Conservation (phyloP, 2,888 invertebrate species). For the Agrotis exclamationis region DNA sequence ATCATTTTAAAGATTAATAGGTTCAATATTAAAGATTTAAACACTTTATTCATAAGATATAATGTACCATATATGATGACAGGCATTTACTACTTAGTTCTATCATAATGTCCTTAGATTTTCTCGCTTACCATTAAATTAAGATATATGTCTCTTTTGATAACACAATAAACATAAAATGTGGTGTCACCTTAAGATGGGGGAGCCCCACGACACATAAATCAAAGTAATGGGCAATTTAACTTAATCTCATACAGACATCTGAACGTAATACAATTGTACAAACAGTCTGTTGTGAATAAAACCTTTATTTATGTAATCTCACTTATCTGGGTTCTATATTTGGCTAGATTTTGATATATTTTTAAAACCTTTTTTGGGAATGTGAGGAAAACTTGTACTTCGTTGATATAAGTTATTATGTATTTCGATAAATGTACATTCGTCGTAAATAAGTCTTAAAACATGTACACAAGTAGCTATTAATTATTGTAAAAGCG, state of each 20-base stretch:
- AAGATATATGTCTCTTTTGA: not conserved
- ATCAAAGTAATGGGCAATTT: constrained; percentile 80
- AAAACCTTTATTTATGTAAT: constrained; percentile 17
- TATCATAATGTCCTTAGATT: too few species aligned
- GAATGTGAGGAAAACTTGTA: constrained; percentile 10
- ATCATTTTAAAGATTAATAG: not conserved
- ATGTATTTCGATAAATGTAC: not conserved
- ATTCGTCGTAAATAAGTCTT: too few species aligned
- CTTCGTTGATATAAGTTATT: not conserved
- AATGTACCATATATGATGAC: not conserved
- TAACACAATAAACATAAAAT: not conserved
- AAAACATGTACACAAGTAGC: too few species aligned
- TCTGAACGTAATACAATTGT: constrained; percentile 75
- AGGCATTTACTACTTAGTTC: too few species aligned
- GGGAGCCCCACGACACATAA: constrained; percentile 59
- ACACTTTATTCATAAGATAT: not conserved
- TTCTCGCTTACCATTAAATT: not conserved
- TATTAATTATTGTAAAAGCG: too few species aligned
- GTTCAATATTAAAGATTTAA: not conserved
- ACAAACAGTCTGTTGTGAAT: constrained; percentile 57
- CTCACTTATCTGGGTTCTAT: constrained; percentile 23
- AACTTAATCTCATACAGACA: constrained; percentile 79
- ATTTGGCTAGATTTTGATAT: constrained; percentile 16
- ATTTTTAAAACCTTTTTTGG: constrained; percentile 22
- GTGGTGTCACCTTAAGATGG: constrained; percentile 1